phyloP scores from a whole-genome alignment of 2,888 invertebrate genomes.

The Mimas tiliae region DNA sequence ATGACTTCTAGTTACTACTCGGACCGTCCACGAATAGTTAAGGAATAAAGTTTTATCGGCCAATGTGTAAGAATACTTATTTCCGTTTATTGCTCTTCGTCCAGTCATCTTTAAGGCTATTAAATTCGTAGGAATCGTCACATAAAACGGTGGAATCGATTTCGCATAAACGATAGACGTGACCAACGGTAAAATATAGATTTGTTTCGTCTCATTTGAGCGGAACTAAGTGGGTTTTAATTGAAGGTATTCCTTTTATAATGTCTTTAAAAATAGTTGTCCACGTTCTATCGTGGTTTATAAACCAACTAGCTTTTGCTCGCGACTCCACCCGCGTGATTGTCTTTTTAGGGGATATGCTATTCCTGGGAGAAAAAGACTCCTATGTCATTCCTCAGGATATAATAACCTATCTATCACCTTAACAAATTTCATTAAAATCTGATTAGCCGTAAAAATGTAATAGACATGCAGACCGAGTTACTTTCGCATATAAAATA shows the following conservation, averaged over 20 bases:
- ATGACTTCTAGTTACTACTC: conserved; percentile 47
- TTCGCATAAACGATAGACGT: conserved; percentile 82
- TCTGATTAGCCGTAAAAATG: no score
- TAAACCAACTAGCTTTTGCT: no score
- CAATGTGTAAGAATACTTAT: conserved; percentile 81
- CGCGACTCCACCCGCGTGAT: no score
- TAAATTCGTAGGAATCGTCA: conserved; percentile 80
- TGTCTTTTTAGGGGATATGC: neutral
- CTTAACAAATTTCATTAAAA: no score
- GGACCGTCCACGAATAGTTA: conserved; percentile 54
- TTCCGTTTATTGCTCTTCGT: conserved; percentile 76
- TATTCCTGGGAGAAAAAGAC: no score
- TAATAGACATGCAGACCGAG: no score
- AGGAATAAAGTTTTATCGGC: conserved; percentile 72
- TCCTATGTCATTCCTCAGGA: no score
- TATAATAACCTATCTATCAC: no score
- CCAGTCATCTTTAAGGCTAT: conserved; percentile 78
- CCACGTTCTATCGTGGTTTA: neutral
- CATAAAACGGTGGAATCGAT: conserved; percentile 81
- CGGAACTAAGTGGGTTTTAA: conserved; percentile 40
- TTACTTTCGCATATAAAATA: no score
- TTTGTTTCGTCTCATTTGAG: conserved; percentile 64
- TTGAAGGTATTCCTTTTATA: conserved; percentile 31
- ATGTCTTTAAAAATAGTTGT: neutral
- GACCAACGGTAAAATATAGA: conserved; percentile 67